Evolutionary conservation across 1,140 invertebrate species (phyloP), one percentile per base, ranked within the genome.

Genomic region (Drosophila littoralis): DNA sequence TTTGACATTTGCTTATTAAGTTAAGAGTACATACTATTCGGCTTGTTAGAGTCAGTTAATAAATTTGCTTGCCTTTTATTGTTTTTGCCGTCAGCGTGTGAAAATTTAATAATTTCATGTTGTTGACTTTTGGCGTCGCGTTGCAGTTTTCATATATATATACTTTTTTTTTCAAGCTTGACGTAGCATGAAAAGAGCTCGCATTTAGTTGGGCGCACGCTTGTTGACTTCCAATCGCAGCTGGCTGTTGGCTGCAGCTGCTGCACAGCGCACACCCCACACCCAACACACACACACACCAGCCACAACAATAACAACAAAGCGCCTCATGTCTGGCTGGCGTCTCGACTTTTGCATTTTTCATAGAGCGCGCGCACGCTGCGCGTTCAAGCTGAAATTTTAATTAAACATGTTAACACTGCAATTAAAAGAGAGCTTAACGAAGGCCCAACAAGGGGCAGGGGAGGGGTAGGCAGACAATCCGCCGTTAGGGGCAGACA

Each of bases 391-490:
- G 83, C 83, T 71, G 83, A 73, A 86, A 88, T 86, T 86, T 88
- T 86, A 86, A 86, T 86, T 86, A 86, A 86, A 88, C 79, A 86
- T 88, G 81, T 86, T 82, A 88, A 86, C 82, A 86, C 78, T 86
- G 82, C 81, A 86, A 85, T 85, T 85, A 86, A 85, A 80, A 68
- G 51, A 46, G 60, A 65, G 63, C 72, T 48, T 48, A 68, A 60
- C 68, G 57, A 36, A 32, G n/a, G 54, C 61, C 40, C 54, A 58
- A 10, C 9, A 10, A 0, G 13, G 0, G 13, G 9, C 1, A 2
- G 42, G 0, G 9, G 7, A 22, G 13, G n/a, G 5, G 7, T 15
- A 9, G 61, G 36, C 15, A 8, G n/a, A 1, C n/a, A 45, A 1
- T 13, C 51, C 13, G 13, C 40, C 57, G 17, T 59, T 59, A n/a